Evolutionary conservation across 2,888 invertebrate genomes (phyloP).

Genomic region (Stomorhina lunata): DNA sequence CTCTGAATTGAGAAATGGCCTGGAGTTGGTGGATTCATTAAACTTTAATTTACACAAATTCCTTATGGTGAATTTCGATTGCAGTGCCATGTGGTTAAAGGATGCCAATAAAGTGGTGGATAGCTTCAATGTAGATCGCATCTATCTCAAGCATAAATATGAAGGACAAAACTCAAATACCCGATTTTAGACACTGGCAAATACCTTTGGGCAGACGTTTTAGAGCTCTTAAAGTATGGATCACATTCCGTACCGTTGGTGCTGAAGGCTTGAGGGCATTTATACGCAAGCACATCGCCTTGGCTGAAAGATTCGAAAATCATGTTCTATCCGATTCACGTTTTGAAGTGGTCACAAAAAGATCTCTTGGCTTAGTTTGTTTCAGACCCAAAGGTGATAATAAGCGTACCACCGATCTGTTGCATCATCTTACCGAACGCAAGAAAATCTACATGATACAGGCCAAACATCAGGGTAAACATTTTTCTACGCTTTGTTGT

Average conservation of each 20-base stretch:
- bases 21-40: slow-evolving; percentile 92
- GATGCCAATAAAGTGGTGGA: slow-evolving; percentile 89
- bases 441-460: slow-evolving; percentile 91
- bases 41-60: slow-evolving; percentile 98
- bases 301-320: slow-evolving; percentile 90
- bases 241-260: slow-evolving; percentile 91
- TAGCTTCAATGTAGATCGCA: slow-evolving; percentile 94
- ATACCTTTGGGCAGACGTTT: slow-evolving; percentile 92
- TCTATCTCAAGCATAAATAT: slow-evolving; percentile 90
- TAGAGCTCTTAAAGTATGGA: slow-evolving; percentile 96
- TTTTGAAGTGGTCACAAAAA: slow-evolving; percentile 89
- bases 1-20: slow-evolving; percentile 87
- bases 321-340: slow-evolving; percentile 86
- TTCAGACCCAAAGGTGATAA: slow-evolving; percentile 91
- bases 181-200: slow-evolving; percentile 88
- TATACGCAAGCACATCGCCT: slow-evolving; percentile 86
- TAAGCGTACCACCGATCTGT: slow-evolving; percentile 84
- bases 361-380: slow-evolving; percentile 91
- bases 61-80: slow-evolving; percentile 96
- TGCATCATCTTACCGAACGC: slow-evolving; percentile 87
- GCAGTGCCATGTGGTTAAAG: slow-evolving; percentile 95
- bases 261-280: slow-evolving; percentile 88
- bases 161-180: slow-evolving; percentile 82
- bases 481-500: slow-evolving; percentile 90
- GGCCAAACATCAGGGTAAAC: slow-evolving; percentile 84